Conservation (phyloP, 2,888 invertebrate species). For the Prenolepis imparis region DNA sequence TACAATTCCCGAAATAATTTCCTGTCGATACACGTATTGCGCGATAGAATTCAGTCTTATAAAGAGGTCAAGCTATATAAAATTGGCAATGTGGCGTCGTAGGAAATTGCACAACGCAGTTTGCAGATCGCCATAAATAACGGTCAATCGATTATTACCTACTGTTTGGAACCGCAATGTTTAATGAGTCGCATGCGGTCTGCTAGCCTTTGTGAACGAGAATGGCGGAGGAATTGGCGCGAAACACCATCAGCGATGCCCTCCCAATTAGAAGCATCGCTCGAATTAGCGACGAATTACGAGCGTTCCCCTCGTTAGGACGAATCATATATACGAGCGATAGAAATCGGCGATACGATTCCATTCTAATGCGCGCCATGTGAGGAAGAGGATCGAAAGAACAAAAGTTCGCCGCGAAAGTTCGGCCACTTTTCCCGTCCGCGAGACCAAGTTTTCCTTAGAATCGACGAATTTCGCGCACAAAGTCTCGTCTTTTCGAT, state of each 20-base stretch:
- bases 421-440: conserved; percentile 7
- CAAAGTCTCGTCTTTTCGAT: conserved; percentile 21
- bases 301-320: neutral
- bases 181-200: conserved; percentile 38
- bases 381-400: neutral
- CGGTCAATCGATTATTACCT: conserved; percentile 45
- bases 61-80: neutral
- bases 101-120: neutral
- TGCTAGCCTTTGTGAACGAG: neutral
- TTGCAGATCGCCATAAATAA: conserved; percentile 15
- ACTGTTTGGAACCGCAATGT: conserved; percentile 43
- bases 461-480: conserved; percentile 10
- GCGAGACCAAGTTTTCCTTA: conserved; percentile 51
- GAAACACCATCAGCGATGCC: neutral
- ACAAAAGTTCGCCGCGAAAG: conserved; percentile 10
- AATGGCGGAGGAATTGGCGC: conserved; percentile 17
- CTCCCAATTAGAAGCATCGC: conserved; percentile 43
- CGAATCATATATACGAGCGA: conserved; percentile 22
- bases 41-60: neutral
- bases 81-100: conserved; percentile 9
- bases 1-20: neutral
- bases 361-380: neutral
- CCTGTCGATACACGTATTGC: neutral
- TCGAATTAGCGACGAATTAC: conserved; percentile 40
- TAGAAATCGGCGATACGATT: conserved; percentile 32